A percentile compares a stretch with the other conserved stretches of the same genome.
Evolutionary conservation across 2,888 invertebrate species (phyloP).

Genomic region (Griposia aprilina): DNA sequence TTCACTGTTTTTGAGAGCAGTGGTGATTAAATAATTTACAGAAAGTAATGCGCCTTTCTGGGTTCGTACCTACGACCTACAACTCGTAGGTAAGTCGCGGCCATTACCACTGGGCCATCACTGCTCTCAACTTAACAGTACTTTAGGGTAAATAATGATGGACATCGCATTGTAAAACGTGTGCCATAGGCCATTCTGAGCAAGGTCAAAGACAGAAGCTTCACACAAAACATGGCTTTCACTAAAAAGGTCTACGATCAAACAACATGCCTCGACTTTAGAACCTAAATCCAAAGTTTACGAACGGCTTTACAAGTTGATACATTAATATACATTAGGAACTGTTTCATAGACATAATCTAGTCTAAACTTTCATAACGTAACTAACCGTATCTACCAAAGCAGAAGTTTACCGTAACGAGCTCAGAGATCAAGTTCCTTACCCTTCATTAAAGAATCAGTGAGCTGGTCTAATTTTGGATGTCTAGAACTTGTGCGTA

Average conservation of each 20-base stretch:
- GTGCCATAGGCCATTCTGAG: no score
- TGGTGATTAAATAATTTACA: no score
- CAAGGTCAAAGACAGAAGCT: neutral
- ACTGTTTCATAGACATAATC: constrained; percentile 2
- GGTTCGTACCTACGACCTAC: no score
- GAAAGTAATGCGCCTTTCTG: no score
- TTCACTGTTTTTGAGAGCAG: no score
- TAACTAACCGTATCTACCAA: constrained; percentile 6
- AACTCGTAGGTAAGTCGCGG: no score
- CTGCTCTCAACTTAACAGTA: neutral
- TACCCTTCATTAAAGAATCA: constrained; percentile 41
- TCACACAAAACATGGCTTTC: neutral
- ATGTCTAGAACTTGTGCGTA: neutral
- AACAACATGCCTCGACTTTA: neutral
- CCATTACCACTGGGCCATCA: no score
- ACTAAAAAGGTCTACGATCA: neutral
- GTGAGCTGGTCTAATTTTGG: constrained; percentile 18
- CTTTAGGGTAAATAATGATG: no score
- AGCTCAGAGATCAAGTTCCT: constrained; percentile 39
- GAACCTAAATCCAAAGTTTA: constrained; percentile 19
- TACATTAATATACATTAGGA: constrained; percentile 39
- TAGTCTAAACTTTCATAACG: constrained; percentile 24
- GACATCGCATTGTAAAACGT: neutral
- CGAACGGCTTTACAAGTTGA: constrained; percentile 18
- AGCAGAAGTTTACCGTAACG: constrained; percentile 13